Evolutionary conservation across 2,888 invertebrate species (phyloP).

Genomic region (Scaptomyza polygonia): DNA sequence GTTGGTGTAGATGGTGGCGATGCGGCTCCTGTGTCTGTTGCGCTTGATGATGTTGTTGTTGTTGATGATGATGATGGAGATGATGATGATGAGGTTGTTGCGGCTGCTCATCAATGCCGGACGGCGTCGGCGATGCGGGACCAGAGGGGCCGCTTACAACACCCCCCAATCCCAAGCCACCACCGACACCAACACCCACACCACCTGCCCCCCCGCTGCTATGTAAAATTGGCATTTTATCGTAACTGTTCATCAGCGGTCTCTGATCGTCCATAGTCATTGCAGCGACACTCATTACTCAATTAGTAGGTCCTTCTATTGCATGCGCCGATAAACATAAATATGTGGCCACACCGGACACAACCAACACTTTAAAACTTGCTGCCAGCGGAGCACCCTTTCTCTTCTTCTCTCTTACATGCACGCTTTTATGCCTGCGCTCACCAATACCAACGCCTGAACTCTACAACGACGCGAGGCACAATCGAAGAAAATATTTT

Average conservation of each 20-base stretch:
- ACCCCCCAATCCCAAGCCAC: conserved; percentile 50
- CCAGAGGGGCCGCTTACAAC: conserved; percentile 69
- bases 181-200: conserved; percentile 43
- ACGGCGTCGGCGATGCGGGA: conserved; percentile 81
- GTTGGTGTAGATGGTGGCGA: conserved; percentile 55
- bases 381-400: conserved; percentile 62
- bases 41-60: conserved; percentile 59
- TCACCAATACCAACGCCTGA: conserved; percentile 54
- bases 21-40: conserved; percentile 60
- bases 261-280: conserved; percentile 84
- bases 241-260: conserved; percentile 84
- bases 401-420: conserved; percentile 26
- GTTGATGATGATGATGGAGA: conserved; percentile 65
- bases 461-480: conserved; percentile 44
- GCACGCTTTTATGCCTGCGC: conserved; percentile 44
- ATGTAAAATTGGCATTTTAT: conserved; percentile 81
- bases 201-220: conserved; percentile 39
- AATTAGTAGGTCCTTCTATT: conserved; percentile 60
- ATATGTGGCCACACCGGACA: conserved; percentile 48
- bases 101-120: conserved; percentile 73
- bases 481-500: conserved; percentile 49
- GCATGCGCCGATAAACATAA: conserved; percentile 46
- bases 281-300: conserved; percentile 83
- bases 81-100: conserved; percentile 50
- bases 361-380: conserved; percentile 45